Base-by-base conservation (phyloP, 2,113 vertebrate species). In the Hystrix cristata region DNA sequence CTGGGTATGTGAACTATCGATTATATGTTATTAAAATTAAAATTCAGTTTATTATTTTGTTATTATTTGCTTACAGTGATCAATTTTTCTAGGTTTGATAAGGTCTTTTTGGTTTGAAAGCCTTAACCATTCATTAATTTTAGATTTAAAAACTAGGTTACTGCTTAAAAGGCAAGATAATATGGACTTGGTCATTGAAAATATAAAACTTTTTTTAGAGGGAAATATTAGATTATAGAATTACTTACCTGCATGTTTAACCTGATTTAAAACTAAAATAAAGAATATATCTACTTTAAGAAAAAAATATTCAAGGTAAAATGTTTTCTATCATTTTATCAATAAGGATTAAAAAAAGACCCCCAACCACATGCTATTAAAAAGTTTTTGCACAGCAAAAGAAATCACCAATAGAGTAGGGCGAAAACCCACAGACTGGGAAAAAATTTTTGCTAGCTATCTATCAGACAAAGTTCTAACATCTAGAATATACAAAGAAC, bases 41-140 rank as follows among this genome's bases (percentile, higher is more conserved):
- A 89, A 94, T 84, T 4, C 4, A 86, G 60, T 48, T 94, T 87
- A 67, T 80, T 94, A 81, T 90, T 7, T 65, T 8, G 31, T 95
- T 74, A 91, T 93, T 5, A 94, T 79, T 96, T 89, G 12, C 12
- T 80, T 91, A 80, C 2, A 55, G 43, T 94, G 92, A 60, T 83
- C 62, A 69, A 15, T 55, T 88, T 76, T 96, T 95, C 38, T 87
- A 78, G 12, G 2, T 86, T 85, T 91, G 14, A 48, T 93, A 74
- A n/a, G n/a, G 16, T 0, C 31, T 87, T 96, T 65, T 55, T 96
- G 82, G 1, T 97, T 93, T 95, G 53, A 88, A 93, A 94, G 85
- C 18, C 9, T 90, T 80, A 87, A 16, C 48, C 1, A 93, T 93
- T 90, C 89, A 93, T 94, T 98, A 79, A n/a, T 95, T 97, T 96